phyloP scores from a whole-genome alignment of 1,140 invertebrate species.

The Meloidogyne hapla region DNA sequence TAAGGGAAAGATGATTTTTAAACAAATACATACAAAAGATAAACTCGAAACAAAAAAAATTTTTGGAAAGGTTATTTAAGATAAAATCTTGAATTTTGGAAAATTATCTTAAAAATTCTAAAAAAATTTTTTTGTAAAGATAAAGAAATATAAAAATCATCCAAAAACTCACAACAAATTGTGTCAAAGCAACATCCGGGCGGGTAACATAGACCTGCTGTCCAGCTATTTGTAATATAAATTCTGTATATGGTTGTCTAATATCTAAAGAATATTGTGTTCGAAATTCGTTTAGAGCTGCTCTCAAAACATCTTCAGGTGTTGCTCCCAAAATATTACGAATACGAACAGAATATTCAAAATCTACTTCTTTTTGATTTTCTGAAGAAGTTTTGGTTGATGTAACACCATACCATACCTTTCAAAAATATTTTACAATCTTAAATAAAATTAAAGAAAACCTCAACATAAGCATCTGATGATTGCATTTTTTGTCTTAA shows the following conservation, averaged over 20 bases:
- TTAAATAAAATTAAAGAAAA: conserved; percentile 28
- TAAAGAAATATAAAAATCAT: not conserved
- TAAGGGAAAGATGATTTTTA: too few relatives aligned
- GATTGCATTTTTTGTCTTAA: conserved; percentile 41
- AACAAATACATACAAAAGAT: not conserved
- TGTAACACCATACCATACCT: conserved; percentile 8
- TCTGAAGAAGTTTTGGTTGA: not conserved
- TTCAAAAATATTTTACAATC: not conserved
- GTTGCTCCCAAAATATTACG: conserved; percentile 43
- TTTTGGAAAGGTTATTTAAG: not conserved
- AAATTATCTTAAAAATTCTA: too few relatives aligned
- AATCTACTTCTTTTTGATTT: conserved; percentile 12
- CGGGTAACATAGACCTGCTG: conserved; percentile 46
- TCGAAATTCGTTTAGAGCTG: conserved; percentile 29
- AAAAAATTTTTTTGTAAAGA: not conserved
- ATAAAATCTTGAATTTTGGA: too few relatives aligned
- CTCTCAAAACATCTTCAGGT: conserved; percentile 30
- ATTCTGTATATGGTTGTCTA: conserved; percentile 40
- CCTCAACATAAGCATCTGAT: conserved; percentile 41
- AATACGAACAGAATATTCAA: conserved; percentile 38
- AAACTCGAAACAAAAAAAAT: not conserved
- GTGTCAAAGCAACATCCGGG: conserved; percentile 32
- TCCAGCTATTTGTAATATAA: conserved; percentile 54
- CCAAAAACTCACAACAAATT: conserved; percentile 37
- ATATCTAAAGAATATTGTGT: conserved; percentile 35